phyloP scores from a whole-genome alignment of 2,888 invertebrate species.

The Ecliptopera silaceata region DNA sequence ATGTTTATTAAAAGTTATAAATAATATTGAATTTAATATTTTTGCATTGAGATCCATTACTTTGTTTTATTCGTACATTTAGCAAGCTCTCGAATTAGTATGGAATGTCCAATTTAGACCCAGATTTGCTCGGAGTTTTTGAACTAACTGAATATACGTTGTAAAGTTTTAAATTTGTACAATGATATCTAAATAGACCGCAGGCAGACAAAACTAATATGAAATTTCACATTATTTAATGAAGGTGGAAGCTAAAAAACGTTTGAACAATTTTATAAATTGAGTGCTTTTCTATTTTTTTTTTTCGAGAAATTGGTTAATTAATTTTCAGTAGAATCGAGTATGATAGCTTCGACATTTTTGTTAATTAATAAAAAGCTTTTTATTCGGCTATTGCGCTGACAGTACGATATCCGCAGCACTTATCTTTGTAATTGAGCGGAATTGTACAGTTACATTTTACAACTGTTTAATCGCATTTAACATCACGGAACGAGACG shows the following conservation, averaged over 20 bases:
- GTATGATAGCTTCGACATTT: constrained; percentile 11
- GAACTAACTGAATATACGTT: no score
- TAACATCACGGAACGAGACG: constrained; percentile 37
- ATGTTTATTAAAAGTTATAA: no score
- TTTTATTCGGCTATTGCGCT: constrained; percentile 28
- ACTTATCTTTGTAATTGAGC: constrained; percentile 59
- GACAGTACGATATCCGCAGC: constrained; percentile 45
- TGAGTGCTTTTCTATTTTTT: neutral
- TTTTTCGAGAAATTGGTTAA: neutral
- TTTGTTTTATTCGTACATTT: no score
- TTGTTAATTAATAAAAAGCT: constrained; percentile 25
- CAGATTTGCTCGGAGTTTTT: no score
- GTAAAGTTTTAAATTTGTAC: no score
- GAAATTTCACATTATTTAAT: no score
- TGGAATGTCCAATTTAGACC: constrained; percentile 19
- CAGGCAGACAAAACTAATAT: no score
- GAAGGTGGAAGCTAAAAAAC: no score
- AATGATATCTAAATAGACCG: no score
- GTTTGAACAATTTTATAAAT: neutral
- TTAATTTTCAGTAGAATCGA: constrained; percentile 8
- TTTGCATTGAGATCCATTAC: no score
- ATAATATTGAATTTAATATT: no score
- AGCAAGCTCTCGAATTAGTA: constrained; percentile 12
- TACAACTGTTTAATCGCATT: constrained; percentile 45
- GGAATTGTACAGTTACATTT: constrained; percentile 51